Percentiles rank a stretch among this genome's conserved stretches.
Conservation (phyloP, 2,797 vertebrate species). For the Zenarchopterus dispar region DNA sequence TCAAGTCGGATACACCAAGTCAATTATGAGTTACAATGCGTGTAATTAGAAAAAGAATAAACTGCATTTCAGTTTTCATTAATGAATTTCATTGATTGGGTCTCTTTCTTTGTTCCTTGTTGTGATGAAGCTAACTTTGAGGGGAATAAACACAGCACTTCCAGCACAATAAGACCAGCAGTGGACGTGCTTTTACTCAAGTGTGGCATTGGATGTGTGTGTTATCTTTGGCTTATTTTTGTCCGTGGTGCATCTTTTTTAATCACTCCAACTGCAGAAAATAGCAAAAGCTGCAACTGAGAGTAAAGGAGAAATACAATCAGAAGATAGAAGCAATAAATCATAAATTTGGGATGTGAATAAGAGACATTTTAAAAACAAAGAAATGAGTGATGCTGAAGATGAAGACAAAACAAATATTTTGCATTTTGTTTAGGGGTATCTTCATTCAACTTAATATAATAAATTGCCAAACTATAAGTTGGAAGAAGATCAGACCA, state of each 20-base stretch:
- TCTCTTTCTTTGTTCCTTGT: conserved; percentile 78
- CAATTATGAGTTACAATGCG: conserved; percentile 84
- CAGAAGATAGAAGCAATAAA: conserved; percentile 71
- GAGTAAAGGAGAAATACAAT: conserved; percentile 56
- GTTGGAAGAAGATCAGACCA: conserved; percentile 56
- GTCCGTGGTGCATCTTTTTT: conserved; percentile 49
- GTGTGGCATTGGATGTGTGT: conserved; percentile 36
- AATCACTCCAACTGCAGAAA: conserved; percentile 69
- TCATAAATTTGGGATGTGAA: conserved; percentile 45
- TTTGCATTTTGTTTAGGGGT: conserved; percentile 65
- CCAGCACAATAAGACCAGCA: conserved; percentile 54
- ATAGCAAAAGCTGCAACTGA: conserved; percentile 61
- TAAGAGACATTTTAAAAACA: neutral
- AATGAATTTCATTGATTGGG: conserved; percentile 82
- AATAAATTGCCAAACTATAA: conserved; percentile 64
- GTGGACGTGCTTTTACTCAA: conserved; percentile 26
- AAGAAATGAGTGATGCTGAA: conserved; percentile 55
- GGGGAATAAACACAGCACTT: conserved; percentile 73
- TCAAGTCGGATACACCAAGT: conserved; percentile 76
- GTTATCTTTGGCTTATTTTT: conserved; percentile 64
- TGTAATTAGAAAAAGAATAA: conserved; percentile 84
- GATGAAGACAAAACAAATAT: conserved; percentile 64
- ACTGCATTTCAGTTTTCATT: conserved; percentile 83
- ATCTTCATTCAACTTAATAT: conserved; percentile 62
- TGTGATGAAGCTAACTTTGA: conserved; percentile 82